phyloP scores from a whole-genome alignment of 2,888 invertebrate species.

The Aleiodes alternator region DNA sequence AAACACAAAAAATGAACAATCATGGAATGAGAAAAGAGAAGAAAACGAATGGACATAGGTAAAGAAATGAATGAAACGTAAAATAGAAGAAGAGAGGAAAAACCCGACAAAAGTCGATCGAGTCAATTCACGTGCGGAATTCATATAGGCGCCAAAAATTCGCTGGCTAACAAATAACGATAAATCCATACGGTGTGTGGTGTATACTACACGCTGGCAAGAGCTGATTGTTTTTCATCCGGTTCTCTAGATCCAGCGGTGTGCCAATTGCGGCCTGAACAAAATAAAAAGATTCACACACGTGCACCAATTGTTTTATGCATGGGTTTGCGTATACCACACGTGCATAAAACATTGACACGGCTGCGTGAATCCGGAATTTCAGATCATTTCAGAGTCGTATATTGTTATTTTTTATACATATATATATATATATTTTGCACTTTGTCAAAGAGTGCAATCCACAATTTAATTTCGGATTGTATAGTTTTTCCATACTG shows the following conservation, averaged over 20 bases:
- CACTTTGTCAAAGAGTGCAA: neutral
- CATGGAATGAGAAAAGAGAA: neutral
- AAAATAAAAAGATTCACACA: constrained; percentile 43
- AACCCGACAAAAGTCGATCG: constrained; percentile 43
- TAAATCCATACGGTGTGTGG: constrained; percentile 39
- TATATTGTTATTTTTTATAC: constrained; percentile 29
- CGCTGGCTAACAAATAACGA: constrained; percentile 45
- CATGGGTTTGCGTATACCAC: constrained; percentile 30
- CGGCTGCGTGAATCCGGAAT: constrained; percentile 38
- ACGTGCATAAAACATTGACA: constrained; percentile 45
- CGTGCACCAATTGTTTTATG: constrained; percentile 37
- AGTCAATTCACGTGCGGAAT: constrained; percentile 34
- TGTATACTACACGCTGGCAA: constrained; percentile 12
- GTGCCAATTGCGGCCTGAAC: constrained; percentile 42
- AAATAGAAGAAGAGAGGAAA: neutral
- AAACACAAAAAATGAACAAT: constrained; percentile 14
- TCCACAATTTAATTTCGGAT: constrained; percentile 29
- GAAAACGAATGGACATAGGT: neutral
- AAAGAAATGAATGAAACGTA: constrained; percentile 25
- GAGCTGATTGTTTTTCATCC: constrained; percentile 48
- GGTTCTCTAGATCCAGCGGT: constrained; percentile 36
- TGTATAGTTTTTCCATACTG: constrained; percentile 14
- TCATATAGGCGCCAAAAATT: constrained; percentile 27
- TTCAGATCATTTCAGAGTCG: constrained; percentile 27
- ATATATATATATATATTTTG: neutral